A percentile compares a stretch with the other conserved stretches of the same genome.
phyloP scores from a whole-genome alignment of 2,113 vertebrate species.

The Spermophilus dauricus region DNA sequence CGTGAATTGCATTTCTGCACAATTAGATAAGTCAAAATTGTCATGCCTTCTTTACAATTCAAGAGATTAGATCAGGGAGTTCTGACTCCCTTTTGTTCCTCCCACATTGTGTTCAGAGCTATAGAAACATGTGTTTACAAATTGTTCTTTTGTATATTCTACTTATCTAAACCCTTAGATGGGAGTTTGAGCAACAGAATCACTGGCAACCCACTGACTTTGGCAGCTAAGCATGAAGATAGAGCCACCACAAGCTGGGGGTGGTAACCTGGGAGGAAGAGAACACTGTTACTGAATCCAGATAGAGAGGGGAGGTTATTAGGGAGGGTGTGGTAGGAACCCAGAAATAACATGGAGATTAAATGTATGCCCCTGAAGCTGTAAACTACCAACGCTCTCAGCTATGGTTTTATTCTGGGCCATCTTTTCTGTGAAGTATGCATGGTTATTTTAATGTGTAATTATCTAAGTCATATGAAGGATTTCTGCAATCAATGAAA shows the following conservation, averaged over 20 bases:
- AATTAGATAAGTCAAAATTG: conserved; percentile 65
- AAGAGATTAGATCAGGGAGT: conserved; percentile 80
- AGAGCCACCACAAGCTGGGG: fast-evolving
- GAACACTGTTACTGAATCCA: background rate
- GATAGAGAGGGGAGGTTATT: background rate
- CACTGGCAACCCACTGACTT: background rate
- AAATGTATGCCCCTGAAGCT: background rate
- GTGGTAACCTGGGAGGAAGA: fast-evolving
- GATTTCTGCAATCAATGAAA: background rate
- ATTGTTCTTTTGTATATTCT: conserved; percentile 80
- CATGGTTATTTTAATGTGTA: background rate
- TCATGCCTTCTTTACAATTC: conserved; percentile 71
- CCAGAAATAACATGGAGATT: background rate
- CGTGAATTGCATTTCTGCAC: conserved; percentile 24
- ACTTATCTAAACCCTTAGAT: conserved; percentile 59
- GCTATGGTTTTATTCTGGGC: background rate
- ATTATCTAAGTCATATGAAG: background rate
- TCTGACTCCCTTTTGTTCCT: conserved; percentile 60
- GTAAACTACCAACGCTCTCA: background rate
- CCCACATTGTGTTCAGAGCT: conserved; percentile 59
- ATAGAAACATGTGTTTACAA: conserved; percentile 82
- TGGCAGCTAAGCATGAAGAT: background rate
- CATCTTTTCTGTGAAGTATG: background rate
- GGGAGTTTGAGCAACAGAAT: conserved; percentile 50
- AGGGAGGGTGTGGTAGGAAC: fast-evolving